Conservation (phyloP, 1,140 invertebrate species). For the Laupala kohalensis region DNA sequence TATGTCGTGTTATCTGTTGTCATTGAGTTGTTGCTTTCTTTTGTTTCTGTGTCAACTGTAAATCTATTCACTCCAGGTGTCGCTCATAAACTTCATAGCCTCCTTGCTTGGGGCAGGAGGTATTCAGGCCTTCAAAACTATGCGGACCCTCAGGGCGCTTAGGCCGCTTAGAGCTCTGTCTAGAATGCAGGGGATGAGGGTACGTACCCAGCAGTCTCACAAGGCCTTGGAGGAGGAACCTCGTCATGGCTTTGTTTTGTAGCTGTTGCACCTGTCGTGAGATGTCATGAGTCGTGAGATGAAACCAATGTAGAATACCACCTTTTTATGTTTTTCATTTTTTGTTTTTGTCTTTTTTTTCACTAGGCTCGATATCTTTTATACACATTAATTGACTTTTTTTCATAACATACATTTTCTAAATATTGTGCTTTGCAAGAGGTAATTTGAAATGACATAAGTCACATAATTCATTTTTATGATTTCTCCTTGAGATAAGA, state of each 20-base stretch:
- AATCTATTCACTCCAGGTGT: constrained; percentile 59
- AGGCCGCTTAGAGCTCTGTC: constrained; percentile 90
- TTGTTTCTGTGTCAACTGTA: constrained; percentile 22
- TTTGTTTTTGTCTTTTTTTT: not conserved
- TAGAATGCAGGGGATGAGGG: constrained; percentile 95
- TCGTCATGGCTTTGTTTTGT: no score
- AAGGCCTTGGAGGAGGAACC: constrained; percentile 14
- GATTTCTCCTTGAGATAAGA: no score
- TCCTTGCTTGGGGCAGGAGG: constrained; percentile 83
- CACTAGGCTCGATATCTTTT: no score
- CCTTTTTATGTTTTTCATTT: constrained; percentile 1
- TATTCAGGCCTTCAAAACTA: constrained; percentile 96
- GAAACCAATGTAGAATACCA: not conserved
- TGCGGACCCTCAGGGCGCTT: constrained; percentile 88
- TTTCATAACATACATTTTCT: no score
- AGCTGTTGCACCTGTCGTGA: no score
- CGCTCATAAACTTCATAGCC: constrained; percentile 93
- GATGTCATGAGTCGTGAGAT: no score
- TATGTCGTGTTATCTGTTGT: constrained; percentile 2
- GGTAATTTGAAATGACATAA: no score
- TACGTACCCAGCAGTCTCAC: constrained; percentile 44
- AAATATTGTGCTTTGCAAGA: no score
- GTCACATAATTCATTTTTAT: no score
- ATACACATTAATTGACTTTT: no score
- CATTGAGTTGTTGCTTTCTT: not conserved